Base-by-base conservation (phyloP, 2,797 vertebrate genomes). In the Halcyon badia region DNA sequence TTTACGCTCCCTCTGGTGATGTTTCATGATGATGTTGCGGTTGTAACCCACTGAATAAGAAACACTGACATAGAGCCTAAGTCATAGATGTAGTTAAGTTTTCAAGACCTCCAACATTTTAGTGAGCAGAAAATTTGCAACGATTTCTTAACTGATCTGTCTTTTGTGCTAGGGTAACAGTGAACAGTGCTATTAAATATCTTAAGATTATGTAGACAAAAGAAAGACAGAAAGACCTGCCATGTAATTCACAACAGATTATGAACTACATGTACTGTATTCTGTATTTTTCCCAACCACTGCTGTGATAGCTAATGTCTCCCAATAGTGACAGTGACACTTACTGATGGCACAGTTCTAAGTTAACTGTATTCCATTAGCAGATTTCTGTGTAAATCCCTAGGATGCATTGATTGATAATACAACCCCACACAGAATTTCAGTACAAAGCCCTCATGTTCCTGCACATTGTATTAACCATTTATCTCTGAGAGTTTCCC, bases 291-390 rank as follows among this genome's bases (percentile, higher is more conserved):
- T 93, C 70, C 48, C 70, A 89, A 66, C 37, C 51, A 94, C 89
- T 94, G 93, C 95, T 97, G 93, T 94, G 93, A 95, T 91, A 94
- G 87, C 80, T 95, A 92, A 96, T 86, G 91, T 88, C 83, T 97
- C 93, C 90, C 87, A 72, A 16, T 89, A 92, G 87, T 58, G 84
- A 66, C n/a, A 90, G 83, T 95, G 95, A 94, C 95, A 96, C 93
- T 93, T 96, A 89, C 85, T 95, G 93, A 97, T 93, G 80, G 71
- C 91, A 90, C n/a, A 92, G 93, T 84, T 94, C 91, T 94, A 94
- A 95, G 89, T 73, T 95, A 96, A 95, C 94, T 82, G 60, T 73
- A 91, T 93, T 94, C 93, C 83, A 93, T 97, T 97, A 97, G 65
- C 94, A 95, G 91, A 91, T 87, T 91, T 90, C 80, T 82, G 56